Base-by-base conservation (phyloP, 1,140 invertebrate species). In the Paralvinella palmiformis region DNA sequence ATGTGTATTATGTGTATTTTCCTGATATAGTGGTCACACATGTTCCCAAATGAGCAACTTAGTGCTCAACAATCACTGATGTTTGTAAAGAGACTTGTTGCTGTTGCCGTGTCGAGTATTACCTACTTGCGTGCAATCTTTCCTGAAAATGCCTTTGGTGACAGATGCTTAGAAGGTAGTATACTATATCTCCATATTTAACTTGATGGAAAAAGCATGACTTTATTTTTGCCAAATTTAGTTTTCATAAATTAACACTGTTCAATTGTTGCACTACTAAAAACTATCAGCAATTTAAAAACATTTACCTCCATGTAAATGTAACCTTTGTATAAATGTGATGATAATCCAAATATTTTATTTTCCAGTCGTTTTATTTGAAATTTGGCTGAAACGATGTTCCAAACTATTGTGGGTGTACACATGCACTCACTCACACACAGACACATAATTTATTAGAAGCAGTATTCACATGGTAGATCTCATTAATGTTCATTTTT, bases 11-110 rank as follows among this genome's bases (percentile, higher is more conserved):
- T 41, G n/a, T 60, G 6, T 68, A 3, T 48, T 64, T 45, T 62
- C 64, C 32, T 62, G 22, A 73, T 75, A 31, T 67, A 81, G 79
- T 80, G 78, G 78, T 70, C 73, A 20, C 66, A 74, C 29, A 76
- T 79, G 52, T 81, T 81, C 70, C 78, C 79, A 63, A 75, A 68
- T 68, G 77, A 79, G 44, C 72, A 76, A 68, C 67, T 74, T 13
- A 79, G 75, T 60, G 72, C 79, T 62, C 68, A 72, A 37, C 74
- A 81, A 63, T 82, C 81, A 27, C 66, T 72, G 13, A 59, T 79
- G 56, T 82, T 83, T 75, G 77, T 82, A 6, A 83, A 83, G 63
- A 81, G 79, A 62, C 64, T 83, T n/a, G 66, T 83, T 5, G 81
- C 79, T 57, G 74, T 83, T 13, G 72, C 81, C 15, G 70, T 82